phyloP scores from a whole-genome alignment of 1,140 invertebrate genomes.

The Meteorus sp. region DNA sequence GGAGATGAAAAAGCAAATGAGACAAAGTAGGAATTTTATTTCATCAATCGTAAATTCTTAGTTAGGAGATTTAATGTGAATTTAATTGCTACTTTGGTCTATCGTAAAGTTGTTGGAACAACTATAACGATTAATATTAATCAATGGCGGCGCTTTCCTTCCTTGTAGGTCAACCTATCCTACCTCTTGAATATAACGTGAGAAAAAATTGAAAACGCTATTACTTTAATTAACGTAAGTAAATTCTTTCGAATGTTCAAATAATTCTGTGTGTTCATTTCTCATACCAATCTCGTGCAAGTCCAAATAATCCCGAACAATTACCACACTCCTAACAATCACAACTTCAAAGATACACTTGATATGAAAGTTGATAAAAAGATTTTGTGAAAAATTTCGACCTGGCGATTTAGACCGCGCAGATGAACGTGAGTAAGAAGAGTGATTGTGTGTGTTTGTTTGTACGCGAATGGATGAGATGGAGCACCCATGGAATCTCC shows the following conservation, averaged over 20 bases:
- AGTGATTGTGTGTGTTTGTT: neutral
- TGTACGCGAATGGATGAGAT: neutral
- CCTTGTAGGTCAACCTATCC: neutral
- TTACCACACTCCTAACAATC: too few species aligned
- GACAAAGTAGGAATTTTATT: slow-evolving; percentile 23
- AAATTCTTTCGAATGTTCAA: too few species aligned
- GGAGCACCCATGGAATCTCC: slow-evolving; percentile 45
- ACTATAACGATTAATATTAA: neutral
- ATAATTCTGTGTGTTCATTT: neutral
- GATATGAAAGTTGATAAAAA: neutral
- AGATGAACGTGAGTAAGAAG: slow-evolving; percentile 8
- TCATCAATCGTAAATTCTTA: slow-evolving; percentile 1
- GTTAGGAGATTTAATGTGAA: too few species aligned
- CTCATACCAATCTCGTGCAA: neutral
- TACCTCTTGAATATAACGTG: too few species aligned
- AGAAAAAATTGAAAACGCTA: too few species aligned
- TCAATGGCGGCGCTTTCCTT: neutral
- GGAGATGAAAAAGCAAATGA: slow-evolving; percentile 38
- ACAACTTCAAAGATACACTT: too few species aligned
- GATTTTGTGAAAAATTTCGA: slow-evolving; percentile 14
- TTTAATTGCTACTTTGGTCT: too few species aligned
- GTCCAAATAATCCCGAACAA: too few species aligned
- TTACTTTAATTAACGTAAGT: too few species aligned
- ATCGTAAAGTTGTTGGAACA: too few species aligned
- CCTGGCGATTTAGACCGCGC: slow-evolving; percentile 10